Evolutionary conservation across 2,797 vertebrate genomes (phyloP).

Genomic region (Onychomys leucogaster): DNA sequence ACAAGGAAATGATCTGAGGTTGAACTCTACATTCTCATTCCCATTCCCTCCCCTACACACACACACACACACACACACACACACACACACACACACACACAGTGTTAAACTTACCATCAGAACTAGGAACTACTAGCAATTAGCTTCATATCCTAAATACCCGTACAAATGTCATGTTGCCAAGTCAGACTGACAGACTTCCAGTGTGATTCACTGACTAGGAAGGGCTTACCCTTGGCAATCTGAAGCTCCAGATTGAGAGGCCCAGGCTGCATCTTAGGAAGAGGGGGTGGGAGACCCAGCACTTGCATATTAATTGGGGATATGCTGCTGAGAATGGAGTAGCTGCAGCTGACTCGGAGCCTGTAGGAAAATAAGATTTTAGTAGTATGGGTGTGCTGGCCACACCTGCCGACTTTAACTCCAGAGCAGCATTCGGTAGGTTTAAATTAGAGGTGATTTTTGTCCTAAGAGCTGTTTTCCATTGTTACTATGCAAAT

Average conservation of each 20-base stretch:
- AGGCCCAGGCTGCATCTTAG: constrained; percentile 75
- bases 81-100: background rate
- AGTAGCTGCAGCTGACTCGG: constrained; percentile 83
- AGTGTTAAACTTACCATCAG: background rate
- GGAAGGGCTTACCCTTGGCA: constrained; percentile 79
- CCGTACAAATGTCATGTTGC: background rate
- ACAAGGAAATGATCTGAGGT: background rate
- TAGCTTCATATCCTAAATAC: no score
- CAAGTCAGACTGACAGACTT: no score
- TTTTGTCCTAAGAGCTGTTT: background rate
- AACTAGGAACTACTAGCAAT: no score
- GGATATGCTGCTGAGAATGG: constrained; percentile 18
- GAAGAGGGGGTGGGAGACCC: constrained; percentile 41
- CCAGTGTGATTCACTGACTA: rapidly evolving
- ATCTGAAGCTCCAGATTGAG: constrained; percentile 85
- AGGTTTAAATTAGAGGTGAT: rapidly evolving
- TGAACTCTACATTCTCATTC: background rate
- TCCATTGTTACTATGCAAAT: background rate
- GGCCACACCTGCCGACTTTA: background rate
- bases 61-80: background rate
- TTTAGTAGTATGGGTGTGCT: background rate
- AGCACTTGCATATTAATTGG: constrained; percentile 80
- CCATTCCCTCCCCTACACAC: no score
- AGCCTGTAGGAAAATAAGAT: constrained; percentile 71
- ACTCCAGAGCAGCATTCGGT: background rate